Evolutionary conservation across 2,113 vertebrate species (phyloP).

Genomic region (Gymnarchus niloticus): DNA sequence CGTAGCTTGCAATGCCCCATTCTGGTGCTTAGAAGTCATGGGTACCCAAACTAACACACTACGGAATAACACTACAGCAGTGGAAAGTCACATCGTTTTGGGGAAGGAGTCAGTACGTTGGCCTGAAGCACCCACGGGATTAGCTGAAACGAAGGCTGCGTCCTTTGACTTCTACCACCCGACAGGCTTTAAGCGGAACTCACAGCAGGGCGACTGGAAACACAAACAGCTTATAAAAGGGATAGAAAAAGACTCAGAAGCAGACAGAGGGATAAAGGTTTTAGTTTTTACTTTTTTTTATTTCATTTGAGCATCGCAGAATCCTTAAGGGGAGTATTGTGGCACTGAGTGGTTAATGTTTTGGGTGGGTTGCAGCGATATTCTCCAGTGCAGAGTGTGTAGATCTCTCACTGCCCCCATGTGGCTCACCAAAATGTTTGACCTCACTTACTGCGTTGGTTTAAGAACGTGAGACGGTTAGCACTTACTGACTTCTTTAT

Average conservation of each 20-base stretch:
- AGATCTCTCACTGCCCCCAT: slow-evolving; percentile 65
- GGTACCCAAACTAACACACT: not conserved
- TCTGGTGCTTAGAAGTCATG: not conserved
- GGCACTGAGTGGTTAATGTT: slow-evolving; percentile 47
- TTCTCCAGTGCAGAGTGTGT: slow-evolving; percentile 25
- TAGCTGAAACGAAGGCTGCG: not conserved
- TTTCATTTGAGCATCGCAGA: not conserved
- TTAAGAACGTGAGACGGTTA: not conserved
- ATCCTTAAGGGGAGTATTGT: not conserved
- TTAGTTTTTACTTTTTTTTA: not conserved
- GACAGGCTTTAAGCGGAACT: not conserved
- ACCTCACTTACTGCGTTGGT: not conserved
- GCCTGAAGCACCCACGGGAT: not conserved
- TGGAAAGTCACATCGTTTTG: not conserved
- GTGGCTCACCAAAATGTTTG: slow-evolving; percentile 49
- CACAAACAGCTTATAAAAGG: not conserved
- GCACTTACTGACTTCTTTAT: not conserved
- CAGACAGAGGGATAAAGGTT: not conserved
- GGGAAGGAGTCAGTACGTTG: not conserved
- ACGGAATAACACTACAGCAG: not conserved
- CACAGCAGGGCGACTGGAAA: not conserved
- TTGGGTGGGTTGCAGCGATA: slow-evolving; percentile 35
- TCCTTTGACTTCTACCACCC: not conserved
- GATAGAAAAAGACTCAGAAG: too few relatives aligned
- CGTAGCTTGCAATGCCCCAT: not conserved